Evolutionary conservation across 2,888 invertebrate genomes (phyloP).

Genomic region (Prosopocoilus inquinatus): DNA sequence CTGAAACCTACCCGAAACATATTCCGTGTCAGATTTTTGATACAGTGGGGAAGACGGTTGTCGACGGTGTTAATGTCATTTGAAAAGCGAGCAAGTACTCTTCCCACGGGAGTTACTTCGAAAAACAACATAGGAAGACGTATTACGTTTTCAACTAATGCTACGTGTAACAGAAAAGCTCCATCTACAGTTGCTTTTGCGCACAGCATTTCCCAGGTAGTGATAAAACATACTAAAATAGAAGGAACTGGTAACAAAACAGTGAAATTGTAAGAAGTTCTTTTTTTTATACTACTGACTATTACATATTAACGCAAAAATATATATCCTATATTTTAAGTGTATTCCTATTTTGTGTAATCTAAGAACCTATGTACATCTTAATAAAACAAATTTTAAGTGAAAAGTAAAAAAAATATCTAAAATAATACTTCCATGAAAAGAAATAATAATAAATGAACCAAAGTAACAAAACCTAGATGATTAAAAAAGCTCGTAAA

Average conservation of each 20-base stretch:
- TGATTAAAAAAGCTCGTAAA: slow-evolving; percentile 13
- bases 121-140: slow-evolving; percentile 70
- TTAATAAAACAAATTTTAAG: no score
- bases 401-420: no score
- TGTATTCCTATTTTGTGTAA: no score
- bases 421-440: no score
- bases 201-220: slow-evolving; percentile 58
- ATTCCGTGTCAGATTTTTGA: slow-evolving; percentile 13
- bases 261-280: neutral
- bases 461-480: no score
- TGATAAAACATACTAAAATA: slow-evolving; percentile 59
- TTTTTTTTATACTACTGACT: no score
- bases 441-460: no score
- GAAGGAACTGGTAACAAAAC: neutral
- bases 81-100: slow-evolving; percentile 69
- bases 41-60: slow-evolving; percentile 52
- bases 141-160: slow-evolving; percentile 60
- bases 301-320: no score
- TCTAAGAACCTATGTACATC: no score
- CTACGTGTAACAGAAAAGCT: slow-evolving; percentile 57
- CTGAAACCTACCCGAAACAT: slow-evolving; percentile 25
- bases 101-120: slow-evolving; percentile 72
- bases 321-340: no score
- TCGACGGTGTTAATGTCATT: slow-evolving; percentile 71
- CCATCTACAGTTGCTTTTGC: slow-evolving; percentile 50